A percentile compares a stretch with the other conserved stretches of the same genome.
phyloP scores from a whole-genome alignment of 2,113 vertebrate genomes.

The Mesocricetus auratus region DNA sequence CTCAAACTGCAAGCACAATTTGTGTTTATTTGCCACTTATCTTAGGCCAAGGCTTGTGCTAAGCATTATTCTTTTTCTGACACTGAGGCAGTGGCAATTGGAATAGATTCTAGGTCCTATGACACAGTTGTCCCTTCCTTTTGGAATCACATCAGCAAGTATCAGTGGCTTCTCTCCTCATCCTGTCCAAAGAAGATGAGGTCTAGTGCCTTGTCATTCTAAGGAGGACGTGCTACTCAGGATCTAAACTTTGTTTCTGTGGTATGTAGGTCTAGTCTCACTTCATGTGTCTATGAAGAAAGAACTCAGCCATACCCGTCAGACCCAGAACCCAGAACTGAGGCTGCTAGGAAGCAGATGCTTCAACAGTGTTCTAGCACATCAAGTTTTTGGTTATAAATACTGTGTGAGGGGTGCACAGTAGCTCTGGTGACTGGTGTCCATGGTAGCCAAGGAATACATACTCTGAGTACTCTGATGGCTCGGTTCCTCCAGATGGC shows the following conservation, averaged over 20 bases:
- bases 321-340: background rate
- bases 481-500: fast-evolving
- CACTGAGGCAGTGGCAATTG: background rate
- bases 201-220: background rate
- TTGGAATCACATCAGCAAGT: background rate
- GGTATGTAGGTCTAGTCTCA: background rate
- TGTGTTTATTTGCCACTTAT: background rate
- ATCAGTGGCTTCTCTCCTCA: background rate
- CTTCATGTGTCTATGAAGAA: background rate
- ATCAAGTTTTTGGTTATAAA: background rate
- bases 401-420: fast-evolving
- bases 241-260: background rate
- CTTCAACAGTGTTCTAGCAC: background rate
- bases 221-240: background rate
- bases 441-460: too few species aligned
- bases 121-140: fast-evolving
- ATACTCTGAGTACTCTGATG: background rate
- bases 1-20: background rate
- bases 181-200: fast-evolving
- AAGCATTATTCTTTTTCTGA: background rate
- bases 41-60: background rate
- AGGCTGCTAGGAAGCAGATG: background rate
- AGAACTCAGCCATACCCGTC: background rate
- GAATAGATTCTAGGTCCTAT: background rate
- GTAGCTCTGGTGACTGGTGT: fast-evolving